A percentile compares a stretch with the other conserved stretches of the same genome.
Evolutionary conservation across 2,797 vertebrate species (phyloP).

Genomic region (Sylvilagus floridanus): DNA sequence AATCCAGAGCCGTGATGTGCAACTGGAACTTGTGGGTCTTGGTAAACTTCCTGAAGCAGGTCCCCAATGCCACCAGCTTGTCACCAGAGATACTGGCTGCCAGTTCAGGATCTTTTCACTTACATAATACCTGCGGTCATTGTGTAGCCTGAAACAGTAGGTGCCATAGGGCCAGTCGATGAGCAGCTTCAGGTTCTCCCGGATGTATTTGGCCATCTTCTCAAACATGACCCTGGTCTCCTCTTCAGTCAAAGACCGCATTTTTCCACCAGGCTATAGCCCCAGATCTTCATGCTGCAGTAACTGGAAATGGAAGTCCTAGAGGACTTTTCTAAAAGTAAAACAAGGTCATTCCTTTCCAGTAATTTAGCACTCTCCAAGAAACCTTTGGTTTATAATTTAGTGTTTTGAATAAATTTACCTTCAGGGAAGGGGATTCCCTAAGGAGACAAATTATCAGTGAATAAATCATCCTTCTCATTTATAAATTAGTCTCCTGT

Average conservation of each 20-base stretch:
- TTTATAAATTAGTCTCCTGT: constrained; percentile 9
- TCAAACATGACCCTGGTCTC: constrained; percentile 96
- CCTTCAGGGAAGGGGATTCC: constrained; percentile 28
- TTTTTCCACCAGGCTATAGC: constrained; percentile 29
- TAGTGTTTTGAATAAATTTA: constrained; percentile 52
- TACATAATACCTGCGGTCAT: constrained; percentile 96
- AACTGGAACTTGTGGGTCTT: constrained; percentile 96
- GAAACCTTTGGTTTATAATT: constrained; percentile 48
- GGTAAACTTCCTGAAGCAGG: constrained; percentile 98
- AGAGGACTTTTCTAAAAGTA: not conserved
- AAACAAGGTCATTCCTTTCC: not conserved
- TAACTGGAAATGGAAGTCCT: constrained; percentile 67
- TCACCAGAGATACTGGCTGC: constrained; percentile 94
- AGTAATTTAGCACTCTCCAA: constrained; percentile 12
- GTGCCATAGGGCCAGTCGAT: constrained; percentile 96
- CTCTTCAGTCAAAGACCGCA: constrained; percentile 86
- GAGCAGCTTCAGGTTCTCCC: constrained; percentile 96
- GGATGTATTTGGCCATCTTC: constrained; percentile 97
- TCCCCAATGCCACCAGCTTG: constrained; percentile 94
- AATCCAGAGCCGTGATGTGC: constrained; percentile 96
- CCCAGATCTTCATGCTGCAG: constrained; percentile 31
- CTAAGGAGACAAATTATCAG: not conserved
- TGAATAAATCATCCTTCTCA: constrained; percentile 5
- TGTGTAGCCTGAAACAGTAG: constrained; percentile 97
- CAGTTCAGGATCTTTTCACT: constrained; percentile 96